These are phyloP conservation scores for Petrocephalus zakoni DNA, from an alignment of 2,113 vertebrate genomes.

Conservation along the genomic window DNA sequence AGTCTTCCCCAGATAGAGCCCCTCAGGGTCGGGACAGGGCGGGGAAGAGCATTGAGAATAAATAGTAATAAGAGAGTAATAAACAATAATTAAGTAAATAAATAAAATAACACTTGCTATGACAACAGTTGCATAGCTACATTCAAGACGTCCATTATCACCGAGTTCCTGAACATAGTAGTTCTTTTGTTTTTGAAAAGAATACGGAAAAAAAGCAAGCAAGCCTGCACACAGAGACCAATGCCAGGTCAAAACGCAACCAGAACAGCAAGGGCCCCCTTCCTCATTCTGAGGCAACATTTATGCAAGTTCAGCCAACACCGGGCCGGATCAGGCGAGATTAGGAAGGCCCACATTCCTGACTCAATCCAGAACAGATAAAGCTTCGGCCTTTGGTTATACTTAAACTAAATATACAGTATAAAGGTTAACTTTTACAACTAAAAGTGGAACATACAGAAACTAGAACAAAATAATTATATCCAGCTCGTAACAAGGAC, in stretches of 20 bases:
- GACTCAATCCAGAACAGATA: neutral
- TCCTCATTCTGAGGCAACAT: neutral
- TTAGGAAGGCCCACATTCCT: neutral
- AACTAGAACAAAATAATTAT: slow-evolving; percentile 8
- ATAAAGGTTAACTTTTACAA: neutral
- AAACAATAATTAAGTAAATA: neutral
- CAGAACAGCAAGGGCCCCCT: neutral
- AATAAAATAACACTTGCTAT: neutral
- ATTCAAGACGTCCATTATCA: neutral
- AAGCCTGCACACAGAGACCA: neutral
- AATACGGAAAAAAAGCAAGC: neutral
- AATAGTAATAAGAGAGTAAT: neutral
- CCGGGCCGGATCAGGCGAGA: neutral
- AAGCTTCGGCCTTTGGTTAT: neutral
- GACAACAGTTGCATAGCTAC: neutral
- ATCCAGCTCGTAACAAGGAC: neutral
- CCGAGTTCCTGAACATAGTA: neutral
- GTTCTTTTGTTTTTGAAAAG: neutral
- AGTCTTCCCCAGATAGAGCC: neutral
- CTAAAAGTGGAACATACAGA: neutral
- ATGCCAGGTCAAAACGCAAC: neutral
- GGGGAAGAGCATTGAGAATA: neutral
- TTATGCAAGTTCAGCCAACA: neutral
- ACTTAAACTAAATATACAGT: neutral
- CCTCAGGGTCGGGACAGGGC: neutral